These are phyloP conservation scores for Microtus ochrogaster DNA, from an alignment of 2,113 vertebrate species.

Conservation along the genomic window DNA sequence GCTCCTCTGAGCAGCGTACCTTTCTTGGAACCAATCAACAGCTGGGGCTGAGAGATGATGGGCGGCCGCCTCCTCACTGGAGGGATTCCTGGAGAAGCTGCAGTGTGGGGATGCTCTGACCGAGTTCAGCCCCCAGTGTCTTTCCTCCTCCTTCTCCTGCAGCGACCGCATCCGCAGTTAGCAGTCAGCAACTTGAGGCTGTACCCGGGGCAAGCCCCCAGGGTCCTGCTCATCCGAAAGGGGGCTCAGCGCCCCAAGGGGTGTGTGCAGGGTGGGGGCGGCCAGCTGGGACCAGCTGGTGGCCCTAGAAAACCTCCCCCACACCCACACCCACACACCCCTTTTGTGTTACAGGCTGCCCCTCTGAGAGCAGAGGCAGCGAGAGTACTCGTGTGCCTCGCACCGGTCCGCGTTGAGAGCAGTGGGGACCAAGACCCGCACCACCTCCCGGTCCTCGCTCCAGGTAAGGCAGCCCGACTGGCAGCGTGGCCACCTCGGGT, in stretches of 20 bases:
- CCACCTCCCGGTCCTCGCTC: slow-evolving; percentile 60
- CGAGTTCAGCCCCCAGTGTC: slow-evolving; percentile 87
- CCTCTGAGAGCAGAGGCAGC: slow-evolving; percentile 78
- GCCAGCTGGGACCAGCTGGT: slow-evolving; percentile 72
- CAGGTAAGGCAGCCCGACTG: slow-evolving; percentile 83
- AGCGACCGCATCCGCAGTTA: slow-evolving; percentile 56
- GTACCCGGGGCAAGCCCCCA: slow-evolving; percentile 59
- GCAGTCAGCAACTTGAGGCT: slow-evolving; percentile 82
- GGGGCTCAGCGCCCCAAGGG: slow-evolving; percentile 64
- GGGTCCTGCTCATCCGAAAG: slow-evolving; percentile 55
- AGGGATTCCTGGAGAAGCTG: slow-evolving; percentile 94
- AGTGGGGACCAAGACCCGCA: slow-evolving; percentile 68
- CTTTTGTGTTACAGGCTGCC: slow-evolving; percentile 82
- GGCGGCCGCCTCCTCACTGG: slow-evolving; percentile 90
- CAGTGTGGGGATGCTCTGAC: slow-evolving; percentile 89
- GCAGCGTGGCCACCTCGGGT: slow-evolving; percentile 50
- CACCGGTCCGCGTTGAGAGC: slow-evolving; percentile 61
- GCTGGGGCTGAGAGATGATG: slow-evolving; percentile 84
- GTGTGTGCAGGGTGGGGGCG: slow-evolving; percentile 79
- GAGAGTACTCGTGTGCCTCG: slow-evolving; percentile 66
- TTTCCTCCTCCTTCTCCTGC: slow-evolving; percentile 74
- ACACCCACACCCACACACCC: slow-evolving; percentile 79
- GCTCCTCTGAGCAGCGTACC: slow-evolving; percentile 81
- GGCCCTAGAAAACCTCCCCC: slow-evolving; percentile 73
- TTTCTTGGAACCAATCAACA: slow-evolving; percentile 89